Conservation (phyloP, 2,113 vertebrate species). For the Mormoops blainvillei region DNA sequence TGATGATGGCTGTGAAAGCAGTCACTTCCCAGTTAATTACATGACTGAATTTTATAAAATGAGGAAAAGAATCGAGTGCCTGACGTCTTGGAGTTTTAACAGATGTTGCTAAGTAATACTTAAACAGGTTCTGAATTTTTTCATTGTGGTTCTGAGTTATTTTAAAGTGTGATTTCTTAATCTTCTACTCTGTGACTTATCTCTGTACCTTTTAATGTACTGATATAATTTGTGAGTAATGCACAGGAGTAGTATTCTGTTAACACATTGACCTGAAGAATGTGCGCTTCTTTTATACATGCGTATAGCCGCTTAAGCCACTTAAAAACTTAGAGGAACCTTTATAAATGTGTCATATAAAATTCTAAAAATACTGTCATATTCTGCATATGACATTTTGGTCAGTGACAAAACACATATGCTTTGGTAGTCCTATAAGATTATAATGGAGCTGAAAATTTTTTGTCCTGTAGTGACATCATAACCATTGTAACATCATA, state of each 20-base stretch:
- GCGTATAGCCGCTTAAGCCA: background rate
- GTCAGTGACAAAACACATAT: background rate
- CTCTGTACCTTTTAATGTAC: background rate
- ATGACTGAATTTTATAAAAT: background rate
- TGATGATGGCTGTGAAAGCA: background rate
- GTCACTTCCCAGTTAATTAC: background rate
- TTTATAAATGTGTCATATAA: background rate
- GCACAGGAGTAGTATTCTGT: background rate
- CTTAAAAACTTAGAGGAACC: background rate
- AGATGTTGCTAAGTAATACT: background rate
- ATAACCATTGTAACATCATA: background rate
- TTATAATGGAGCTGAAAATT: background rate
- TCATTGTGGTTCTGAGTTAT: background rate
- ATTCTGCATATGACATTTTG: background rate
- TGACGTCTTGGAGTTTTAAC: slow-evolving; percentile 1
- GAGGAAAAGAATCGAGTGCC: background rate
- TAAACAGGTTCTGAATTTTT: slow-evolving; percentile 14
- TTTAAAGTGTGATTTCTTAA: slow-evolving; percentile 17
- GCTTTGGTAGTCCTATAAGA: background rate
- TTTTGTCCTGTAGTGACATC: background rate
- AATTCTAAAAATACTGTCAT: slow-evolving; percentile 5
- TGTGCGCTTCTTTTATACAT: background rate
- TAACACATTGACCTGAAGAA: background rate
- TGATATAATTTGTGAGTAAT: background rate
- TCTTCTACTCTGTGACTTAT: background rate